Evolutionary conservation across 2,797 vertebrate genomes (phyloP).

Genomic region (Chrosomus eos): DNA sequence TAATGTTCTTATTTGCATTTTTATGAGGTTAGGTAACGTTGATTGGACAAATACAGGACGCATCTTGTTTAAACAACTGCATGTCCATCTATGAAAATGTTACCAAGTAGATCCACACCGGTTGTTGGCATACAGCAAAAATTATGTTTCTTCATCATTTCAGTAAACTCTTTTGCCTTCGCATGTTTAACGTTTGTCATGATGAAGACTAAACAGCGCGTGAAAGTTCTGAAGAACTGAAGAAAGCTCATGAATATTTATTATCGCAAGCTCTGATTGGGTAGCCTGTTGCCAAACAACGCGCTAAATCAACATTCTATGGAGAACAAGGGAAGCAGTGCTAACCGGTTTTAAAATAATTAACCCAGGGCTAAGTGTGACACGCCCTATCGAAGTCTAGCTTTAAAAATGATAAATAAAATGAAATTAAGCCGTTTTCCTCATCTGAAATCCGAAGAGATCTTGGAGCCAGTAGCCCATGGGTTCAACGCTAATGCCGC

Average conservation of each 20-base stretch:
- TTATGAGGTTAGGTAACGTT: neutral
- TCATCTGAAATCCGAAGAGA: neutral
- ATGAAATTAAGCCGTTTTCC: neutral
- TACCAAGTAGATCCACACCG: neutral
- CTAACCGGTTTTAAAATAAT: neutral
- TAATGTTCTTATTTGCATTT: constrained; percentile 9
- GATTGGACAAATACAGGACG: neutral
- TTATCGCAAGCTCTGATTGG: neutral
- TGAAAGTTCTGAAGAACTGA: constrained; percentile 5
- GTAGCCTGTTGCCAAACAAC: constrained; percentile 2
- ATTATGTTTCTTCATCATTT: neutral
- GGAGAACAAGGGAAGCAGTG: neutral
- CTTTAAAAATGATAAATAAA: too few relatives aligned
- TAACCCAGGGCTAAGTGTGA: neutral
- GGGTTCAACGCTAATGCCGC: neutral
- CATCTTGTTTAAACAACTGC: neutral
- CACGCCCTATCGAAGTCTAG: neutral
- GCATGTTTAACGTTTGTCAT: neutral
- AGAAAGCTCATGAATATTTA: neutral
- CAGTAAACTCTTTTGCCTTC: neutral
- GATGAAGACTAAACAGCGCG: neutral
- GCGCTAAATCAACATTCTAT: neutral
- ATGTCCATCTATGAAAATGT: neutral
- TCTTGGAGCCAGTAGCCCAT: neutral
- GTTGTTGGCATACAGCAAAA: neutral